Evolutionary conservation across 1,140 invertebrate genomes (phyloP).

Genomic region (Adoxophyes honmai): DNA sequence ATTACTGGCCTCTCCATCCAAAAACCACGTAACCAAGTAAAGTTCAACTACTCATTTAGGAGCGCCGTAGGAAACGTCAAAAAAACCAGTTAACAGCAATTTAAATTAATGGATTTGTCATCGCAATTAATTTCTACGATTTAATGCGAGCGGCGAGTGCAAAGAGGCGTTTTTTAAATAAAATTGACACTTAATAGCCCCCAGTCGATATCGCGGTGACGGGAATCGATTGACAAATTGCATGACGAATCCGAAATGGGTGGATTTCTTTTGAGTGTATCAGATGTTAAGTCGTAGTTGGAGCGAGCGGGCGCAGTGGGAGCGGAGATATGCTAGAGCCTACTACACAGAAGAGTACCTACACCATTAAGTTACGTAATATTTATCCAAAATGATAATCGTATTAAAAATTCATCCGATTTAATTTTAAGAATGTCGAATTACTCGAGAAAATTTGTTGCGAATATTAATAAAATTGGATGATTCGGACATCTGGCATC

Average conservation of each 20-base stretch:
- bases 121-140: slow-evolving; percentile 73
- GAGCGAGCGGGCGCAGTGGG: not conserved
- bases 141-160: slow-evolving; percentile 63
- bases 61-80: slow-evolving; percentile 10
- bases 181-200: slow-evolving; percentile 71
- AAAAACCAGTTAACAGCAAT: slow-evolving; percentile 62
- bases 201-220: slow-evolving; percentile 58
- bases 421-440: no score
- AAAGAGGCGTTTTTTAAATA: slow-evolving; percentile 53
- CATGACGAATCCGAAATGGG: slow-evolving; percentile 73
- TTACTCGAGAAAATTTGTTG: no score
- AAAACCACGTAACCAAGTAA: not conserved
- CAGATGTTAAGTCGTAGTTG: slow-evolving; percentile 57
- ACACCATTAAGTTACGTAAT: no score
- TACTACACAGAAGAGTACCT: no score
- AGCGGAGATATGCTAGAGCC: not conserved
- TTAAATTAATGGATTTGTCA: slow-evolving; percentile 74
- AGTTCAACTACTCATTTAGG: slow-evolving; percentile 24
- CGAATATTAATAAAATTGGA: no score
- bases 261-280: slow-evolving; percentile 69
- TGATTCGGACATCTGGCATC: no score
- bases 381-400: no score
- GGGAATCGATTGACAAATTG: slow-evolving; percentile 74
- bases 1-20: no score
- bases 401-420: no score